Conservation (phyloP, 2,113 vertebrate genomes). For the Solenodon paradoxus region DNA sequence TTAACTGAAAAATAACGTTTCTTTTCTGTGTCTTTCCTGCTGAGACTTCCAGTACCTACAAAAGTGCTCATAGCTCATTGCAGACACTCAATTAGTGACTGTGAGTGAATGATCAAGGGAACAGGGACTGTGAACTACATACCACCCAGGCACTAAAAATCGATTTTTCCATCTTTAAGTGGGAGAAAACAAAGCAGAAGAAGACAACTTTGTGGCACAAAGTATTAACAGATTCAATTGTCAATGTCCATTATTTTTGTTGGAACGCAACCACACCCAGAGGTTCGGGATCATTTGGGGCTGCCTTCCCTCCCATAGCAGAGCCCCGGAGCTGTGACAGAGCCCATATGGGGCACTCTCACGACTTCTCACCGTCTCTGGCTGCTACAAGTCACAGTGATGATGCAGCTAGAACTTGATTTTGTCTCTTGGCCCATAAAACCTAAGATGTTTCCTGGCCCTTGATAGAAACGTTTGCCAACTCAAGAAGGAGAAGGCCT, state of each 20-base stretch:
- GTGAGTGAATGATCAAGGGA: background rate
- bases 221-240: background rate
- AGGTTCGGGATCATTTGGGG: background rate
- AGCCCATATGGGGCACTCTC: background rate
- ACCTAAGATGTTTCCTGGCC: background rate
- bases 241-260: constrained; percentile 12
- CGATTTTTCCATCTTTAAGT: background rate
- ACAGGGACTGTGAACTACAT: background rate
- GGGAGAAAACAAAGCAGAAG: background rate
- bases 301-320: background rate
- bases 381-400: background rate
- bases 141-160: background rate
- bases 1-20: background rate
- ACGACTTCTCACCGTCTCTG: background rate
- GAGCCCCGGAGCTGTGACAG: background rate
- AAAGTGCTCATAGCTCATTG: background rate
- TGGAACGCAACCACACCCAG: background rate
- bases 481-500: background rate
- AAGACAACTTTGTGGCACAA: background rate
- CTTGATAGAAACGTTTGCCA: background rate
- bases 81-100: background rate
- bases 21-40: background rate
- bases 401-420: background rate
- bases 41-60: background rate
- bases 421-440: background rate